These are phyloP conservation scores for Hippocampus barbouri DNA, from an alignment of 2,113 vertebrate species.

Conservation along the genomic window DNA sequence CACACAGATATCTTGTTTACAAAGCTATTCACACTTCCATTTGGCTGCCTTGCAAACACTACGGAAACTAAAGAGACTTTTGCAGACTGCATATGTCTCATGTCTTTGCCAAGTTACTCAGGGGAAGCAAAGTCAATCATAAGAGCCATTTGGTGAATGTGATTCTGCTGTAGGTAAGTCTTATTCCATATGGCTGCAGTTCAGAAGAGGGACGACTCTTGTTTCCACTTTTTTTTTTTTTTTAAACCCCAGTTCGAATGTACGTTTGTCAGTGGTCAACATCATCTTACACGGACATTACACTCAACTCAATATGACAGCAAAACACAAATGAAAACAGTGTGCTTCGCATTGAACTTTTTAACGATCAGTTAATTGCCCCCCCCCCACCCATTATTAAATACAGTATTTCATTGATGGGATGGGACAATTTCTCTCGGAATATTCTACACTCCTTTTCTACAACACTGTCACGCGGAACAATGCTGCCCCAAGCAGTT, in stretches of 20 bases:
- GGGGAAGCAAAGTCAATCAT: constrained; percentile 53
- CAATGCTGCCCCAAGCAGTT: no score
- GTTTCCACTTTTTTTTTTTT: constrained; percentile 12
- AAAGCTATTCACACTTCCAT: constrained; percentile 67
- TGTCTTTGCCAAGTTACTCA: constrained; percentile 62
- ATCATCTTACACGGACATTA: not conserved
- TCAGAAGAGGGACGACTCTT: constrained; percentile 29
- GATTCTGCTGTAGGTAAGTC: constrained; percentile 35
- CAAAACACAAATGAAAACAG: no score
- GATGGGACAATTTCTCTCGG: no score
- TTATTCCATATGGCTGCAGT: constrained; percentile 59
- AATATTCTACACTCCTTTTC: no score
- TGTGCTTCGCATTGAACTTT: no score
- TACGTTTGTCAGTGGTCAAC: not conserved
- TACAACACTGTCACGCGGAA: no score
- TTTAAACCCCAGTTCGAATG: not conserved
- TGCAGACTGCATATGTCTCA: constrained; percentile 62
- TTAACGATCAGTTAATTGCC: no score
- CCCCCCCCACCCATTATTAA: no score
- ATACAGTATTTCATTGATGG: no score
- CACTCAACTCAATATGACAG: not conserved
- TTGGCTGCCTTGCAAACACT: constrained; percentile 58
- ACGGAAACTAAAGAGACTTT: constrained; percentile 60
- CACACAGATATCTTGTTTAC: constrained; percentile 67
- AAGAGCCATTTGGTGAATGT: constrained; percentile 58